These are phyloP conservation scores for Dicrurus megarhynchus DNA, from an alignment of 2,113 vertebrate species.

Conservation along the genomic window DNA sequence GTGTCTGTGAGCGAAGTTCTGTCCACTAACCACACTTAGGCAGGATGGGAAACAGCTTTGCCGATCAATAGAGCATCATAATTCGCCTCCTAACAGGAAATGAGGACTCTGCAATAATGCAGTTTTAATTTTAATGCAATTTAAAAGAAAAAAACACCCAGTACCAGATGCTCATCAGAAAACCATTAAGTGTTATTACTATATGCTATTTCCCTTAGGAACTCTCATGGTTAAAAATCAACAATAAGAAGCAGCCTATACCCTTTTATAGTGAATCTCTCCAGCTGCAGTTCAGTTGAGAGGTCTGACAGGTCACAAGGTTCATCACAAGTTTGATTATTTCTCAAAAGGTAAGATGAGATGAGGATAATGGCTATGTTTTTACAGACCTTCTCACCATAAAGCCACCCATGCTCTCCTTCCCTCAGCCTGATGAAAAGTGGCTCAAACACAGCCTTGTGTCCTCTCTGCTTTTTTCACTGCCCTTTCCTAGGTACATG, in stretches of 20 bases:
- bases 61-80: slow-evolving; percentile 54
- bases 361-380: neutral
- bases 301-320: slow-evolving; percentile 6
- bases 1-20: neutral
- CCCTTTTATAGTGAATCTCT: neutral
- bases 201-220: slow-evolving; percentile 37
- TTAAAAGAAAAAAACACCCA: neutral
- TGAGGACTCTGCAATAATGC: slow-evolving; percentile 39
- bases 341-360: slow-evolving; percentile 27
- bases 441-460: neutral
- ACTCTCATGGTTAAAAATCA: slow-evolving; percentile 38
- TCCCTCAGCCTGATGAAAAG: neutral
- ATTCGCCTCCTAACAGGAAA: slow-evolving; percentile 55
- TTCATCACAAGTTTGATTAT: slow-evolving; percentile 19
- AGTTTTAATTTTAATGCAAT: slow-evolving; percentile 54
- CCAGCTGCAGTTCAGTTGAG: neutral
- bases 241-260: neutral
- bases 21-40: slow-evolving; percentile 11
- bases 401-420: neutral
- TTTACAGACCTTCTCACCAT: neutral
- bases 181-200: slow-evolving; percentile 41
- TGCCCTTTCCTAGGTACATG: neutral
- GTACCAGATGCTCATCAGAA: slow-evolving; percentile 53
- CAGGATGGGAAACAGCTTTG: slow-evolving; percentile 45
- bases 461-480: neutral